Evolutionary conservation across 1,140 invertebrate genomes (phyloP).

Genomic region (Branchinecta lynchi): DNA sequence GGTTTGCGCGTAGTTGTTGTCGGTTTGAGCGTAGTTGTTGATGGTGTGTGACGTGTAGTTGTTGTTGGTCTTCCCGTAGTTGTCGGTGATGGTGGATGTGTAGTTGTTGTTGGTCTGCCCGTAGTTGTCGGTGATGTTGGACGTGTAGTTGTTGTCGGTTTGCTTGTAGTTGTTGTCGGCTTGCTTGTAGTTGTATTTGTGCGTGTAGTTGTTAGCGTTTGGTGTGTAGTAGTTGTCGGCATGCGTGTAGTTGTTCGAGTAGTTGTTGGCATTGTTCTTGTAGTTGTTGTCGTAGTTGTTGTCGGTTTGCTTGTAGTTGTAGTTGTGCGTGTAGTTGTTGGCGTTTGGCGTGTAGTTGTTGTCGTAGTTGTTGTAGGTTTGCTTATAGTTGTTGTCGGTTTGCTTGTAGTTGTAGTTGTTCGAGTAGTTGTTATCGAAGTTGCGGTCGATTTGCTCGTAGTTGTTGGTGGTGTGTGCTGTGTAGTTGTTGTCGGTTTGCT

Average conservation of each 20-base stretch:
- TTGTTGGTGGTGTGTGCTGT: not conserved
- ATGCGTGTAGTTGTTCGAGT: slow-evolving; percentile 10
- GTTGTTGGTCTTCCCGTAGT: slow-evolving; percentile 6
- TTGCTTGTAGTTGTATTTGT: slow-evolving; percentile 5
- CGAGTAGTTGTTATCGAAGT: slow-evolving; percentile 8
- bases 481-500: not conserved
- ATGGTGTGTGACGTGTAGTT: not conserved
- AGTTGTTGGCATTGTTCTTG: not conserved
- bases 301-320: slow-evolving; percentile 6
- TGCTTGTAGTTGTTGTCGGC: slow-evolving; percentile 13
- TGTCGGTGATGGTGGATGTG: not conserved
- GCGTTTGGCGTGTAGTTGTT: slow-evolving; percentile 13
- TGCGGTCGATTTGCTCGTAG: not conserved
- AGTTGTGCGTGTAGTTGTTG: slow-evolving; percentile 13
- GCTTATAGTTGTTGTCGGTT: slow-evolving; percentile 11
- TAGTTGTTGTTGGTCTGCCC: not conserved
- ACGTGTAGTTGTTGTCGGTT: slow-evolving; percentile 6
- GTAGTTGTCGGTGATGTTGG: slow-evolving; percentile 16
- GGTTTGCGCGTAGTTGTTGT: slow-evolving; percentile 10
- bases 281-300: slow-evolving; percentile 15
- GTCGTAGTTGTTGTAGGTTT: slow-evolving; percentile 1
- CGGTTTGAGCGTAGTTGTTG: slow-evolving; percentile 8
- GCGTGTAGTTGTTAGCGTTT: slow-evolving; percentile 9
- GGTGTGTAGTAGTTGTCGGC: slow-evolving; percentile 13
- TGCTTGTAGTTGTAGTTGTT: slow-evolving; percentile 12